These are phyloP conservation scores for Brachyptera putata DNA, from an alignment of 2,888 invertebrate genomes.

Conservation along the genomic window DNA sequence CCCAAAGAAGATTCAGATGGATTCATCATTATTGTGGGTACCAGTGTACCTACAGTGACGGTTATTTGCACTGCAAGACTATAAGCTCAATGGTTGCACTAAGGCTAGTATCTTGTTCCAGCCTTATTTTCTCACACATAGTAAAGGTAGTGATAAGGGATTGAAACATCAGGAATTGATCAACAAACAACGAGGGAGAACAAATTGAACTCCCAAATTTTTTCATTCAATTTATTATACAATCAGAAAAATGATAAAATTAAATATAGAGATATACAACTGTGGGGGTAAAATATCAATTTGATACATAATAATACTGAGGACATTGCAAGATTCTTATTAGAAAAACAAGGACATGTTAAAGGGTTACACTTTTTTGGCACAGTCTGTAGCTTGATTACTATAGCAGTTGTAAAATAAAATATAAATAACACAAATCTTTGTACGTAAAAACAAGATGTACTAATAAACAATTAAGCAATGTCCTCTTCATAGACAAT, in stretches of 20 bases:
- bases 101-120: too few species aligned
- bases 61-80: too few species aligned
- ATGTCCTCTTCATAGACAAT: constrained; percentile 27
- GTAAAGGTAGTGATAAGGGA: too few species aligned
- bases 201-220: too few species aligned
- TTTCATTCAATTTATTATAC: constrained; percentile 36
- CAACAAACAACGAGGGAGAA: too few species aligned
- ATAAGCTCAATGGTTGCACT: too few species aligned
- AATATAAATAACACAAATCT: constrained; percentile 10
- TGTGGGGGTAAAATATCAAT: constrained; percentile 31
- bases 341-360: constrained; percentile 13
- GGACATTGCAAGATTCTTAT: constrained; percentile 35
- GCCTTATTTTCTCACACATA: too few species aligned
- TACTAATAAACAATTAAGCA: constrained; percentile 19
- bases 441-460: background rate
- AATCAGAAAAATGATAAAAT: constrained; percentile 33
- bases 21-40: too few species aligned
- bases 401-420: background rate
- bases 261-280: constrained; percentile 26
- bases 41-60: too few species aligned
- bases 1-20: too few species aligned
- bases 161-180: too few species aligned
- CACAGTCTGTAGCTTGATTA: constrained; percentile 32
- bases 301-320: constrained; percentile 30
- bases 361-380: constrained; percentile 31